Base-by-base conservation (phyloP, 2,797 vertebrate genomes). In the Clarias platycephalus region DNA sequence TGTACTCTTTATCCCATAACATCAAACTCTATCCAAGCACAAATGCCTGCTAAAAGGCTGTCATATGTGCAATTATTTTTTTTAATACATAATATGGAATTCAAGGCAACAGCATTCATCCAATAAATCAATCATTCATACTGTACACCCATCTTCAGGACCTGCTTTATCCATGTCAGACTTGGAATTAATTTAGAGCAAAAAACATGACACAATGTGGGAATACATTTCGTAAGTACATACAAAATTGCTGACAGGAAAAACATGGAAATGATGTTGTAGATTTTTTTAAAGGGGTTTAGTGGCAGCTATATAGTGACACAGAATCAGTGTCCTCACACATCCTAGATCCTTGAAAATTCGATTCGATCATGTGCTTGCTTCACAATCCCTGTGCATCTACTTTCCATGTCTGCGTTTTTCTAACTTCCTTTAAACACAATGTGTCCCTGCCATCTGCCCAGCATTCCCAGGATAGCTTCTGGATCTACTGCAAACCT, bases 1-100 rank as follows among this genome's bases (percentile, higher is more conserved):
- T 31, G 34, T 24, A 31, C 71, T 81, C 75, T 67, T 77, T 75
- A 37, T 84, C 83, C 57, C 83, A 70, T 78, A 26, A 74, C 34
- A 53, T 80, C 40, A 84, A 71, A 60, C 16, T 18, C 63, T 58
- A 68, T 84, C 63, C 28, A 57, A 67, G 53, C 28, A 68, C 58
- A 62, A 58, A 15, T 78, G 62, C 5, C 31, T 40, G 13, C 22
- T 83, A 26, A 70, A 44, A 68, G 9, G 8, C 20, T 40, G 0
- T 16, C 75, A 68, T 78, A 84, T 24, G 31, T 83, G 8, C 16
- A 77, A 44, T 77, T 53, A 26, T 16, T 26, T 5, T 5, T 40
- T 49, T 63, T 49, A 44, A 44, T 44, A 44, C 26, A 74, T 74
- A 58, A 63, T 49, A 57, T 60, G 26, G 26, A 5, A 31, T 10